These are phyloP conservation scores for Salminus brasiliensis DNA, from an alignment of 2,113 vertebrate species.

Conservation along the genomic window DNA sequence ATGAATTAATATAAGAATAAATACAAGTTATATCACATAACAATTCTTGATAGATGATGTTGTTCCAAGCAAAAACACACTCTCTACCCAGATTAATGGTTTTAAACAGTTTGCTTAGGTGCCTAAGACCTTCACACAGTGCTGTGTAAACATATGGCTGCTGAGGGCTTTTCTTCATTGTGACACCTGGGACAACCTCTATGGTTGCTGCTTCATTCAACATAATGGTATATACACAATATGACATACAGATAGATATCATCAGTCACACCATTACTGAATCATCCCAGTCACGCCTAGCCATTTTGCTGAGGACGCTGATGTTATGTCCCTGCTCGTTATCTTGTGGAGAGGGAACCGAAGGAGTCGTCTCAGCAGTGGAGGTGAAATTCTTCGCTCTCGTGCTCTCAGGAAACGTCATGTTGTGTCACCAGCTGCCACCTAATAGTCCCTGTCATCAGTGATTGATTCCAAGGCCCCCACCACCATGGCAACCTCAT, in stretches of 20 bases:
- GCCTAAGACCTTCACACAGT: too few relatives aligned
- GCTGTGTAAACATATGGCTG: too few relatives aligned
- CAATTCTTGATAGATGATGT: too few relatives aligned
- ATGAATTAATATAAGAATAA: too few relatives aligned
- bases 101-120: too few relatives aligned
- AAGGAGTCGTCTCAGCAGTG: conserved; percentile 27
- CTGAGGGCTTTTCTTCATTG: not conserved
- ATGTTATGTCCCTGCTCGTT: conserved; percentile 1
- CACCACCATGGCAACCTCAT: conserved; percentile 52
- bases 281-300: not conserved
- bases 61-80: too few relatives aligned
- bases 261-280: conserved; percentile 22
- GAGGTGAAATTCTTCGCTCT: conserved; percentile 48
- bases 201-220: conserved; percentile 8
- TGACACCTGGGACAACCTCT: not conserved
- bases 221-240: conserved; percentile 18
- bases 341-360: not conserved
- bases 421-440: conserved; percentile 61
- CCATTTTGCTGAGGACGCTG: conserved; percentile 17
- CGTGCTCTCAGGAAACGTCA: conserved; percentile 52
- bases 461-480: conserved; percentile 58
- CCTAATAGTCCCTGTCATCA: conserved; percentile 60
- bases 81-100: too few relatives aligned
- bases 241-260: conserved; percentile 22
- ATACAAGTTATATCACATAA: too few relatives aligned